These are phyloP conservation scores for Limnodromus scolopaceus DNA, from an alignment of 2,797 vertebrate genomes.

Conservation along the genomic window DNA sequence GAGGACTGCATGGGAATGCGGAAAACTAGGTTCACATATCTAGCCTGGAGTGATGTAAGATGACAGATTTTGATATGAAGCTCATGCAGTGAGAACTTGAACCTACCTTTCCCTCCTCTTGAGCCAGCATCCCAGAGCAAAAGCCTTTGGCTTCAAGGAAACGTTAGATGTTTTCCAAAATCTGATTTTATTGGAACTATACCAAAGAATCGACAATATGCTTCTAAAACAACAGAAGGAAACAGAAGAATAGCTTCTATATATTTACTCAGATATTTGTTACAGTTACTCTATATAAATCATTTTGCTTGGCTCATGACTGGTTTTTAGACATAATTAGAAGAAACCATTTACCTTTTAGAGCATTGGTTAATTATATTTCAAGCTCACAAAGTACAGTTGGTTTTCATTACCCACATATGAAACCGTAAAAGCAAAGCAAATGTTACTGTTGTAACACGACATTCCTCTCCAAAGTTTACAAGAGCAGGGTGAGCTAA, in stretches of 20 bases:
- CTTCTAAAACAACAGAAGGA: background rate
- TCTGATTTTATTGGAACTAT: background rate
- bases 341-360: constrained; percentile 19
- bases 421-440: constrained; percentile 31
- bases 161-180: background rate
- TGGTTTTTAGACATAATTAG: background rate
- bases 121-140: background rate
- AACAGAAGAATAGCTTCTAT: background rate
- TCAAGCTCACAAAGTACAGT: background rate
- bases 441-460: constrained; percentile 11
- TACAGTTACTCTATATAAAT: background rate
- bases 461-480: constrained; percentile 26
- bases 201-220: background rate
- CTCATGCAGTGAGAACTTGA: background rate
- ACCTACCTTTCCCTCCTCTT: background rate
- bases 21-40: background rate
- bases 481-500: constrained; percentile 39
- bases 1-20: background rate
- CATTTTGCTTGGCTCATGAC: background rate
- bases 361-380: constrained; percentile 17
- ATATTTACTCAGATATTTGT: background rate
- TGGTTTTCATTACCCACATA: constrained; percentile 38
- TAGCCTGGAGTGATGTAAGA: background rate
- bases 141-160: background rate
- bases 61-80: background rate